Conservation (phyloP, 2,888 invertebrate species). For the Drosophila falleni region DNA sequence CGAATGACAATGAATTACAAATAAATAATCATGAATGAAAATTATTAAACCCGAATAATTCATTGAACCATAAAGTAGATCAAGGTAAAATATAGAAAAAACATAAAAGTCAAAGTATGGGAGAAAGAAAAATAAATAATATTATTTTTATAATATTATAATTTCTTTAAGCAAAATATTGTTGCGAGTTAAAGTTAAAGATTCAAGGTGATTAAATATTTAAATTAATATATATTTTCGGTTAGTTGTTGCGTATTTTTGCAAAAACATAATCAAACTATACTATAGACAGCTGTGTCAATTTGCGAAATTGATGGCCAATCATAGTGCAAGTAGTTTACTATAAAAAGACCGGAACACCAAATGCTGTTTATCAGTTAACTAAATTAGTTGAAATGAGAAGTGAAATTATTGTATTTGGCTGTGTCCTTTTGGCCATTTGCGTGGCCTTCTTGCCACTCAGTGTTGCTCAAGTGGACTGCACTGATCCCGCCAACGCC, state of each 20-base stretch:
- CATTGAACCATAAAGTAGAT: not conserved
- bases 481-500: not conserved
- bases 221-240: not conserved
- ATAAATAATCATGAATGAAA: not conserved
- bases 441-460: constrained; percentile 12
- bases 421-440: constrained; percentile 6
- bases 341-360: constrained; percentile 5
- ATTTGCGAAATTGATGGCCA: constrained; percentile 2
- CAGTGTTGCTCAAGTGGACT: not conserved
- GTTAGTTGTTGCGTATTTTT: not conserved
- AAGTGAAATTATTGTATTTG: constrained; percentile 6
- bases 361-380: not conserved
- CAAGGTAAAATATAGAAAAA: not conserved
- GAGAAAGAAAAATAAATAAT: not conserved
- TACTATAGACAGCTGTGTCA: constrained; percentile 11
- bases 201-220: not conserved
- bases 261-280: not conserved
- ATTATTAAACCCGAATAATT: not conserved
- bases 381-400: constrained; percentile 2
- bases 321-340: not conserved
- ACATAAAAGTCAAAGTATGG: not conserved
- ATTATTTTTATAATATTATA: no score
- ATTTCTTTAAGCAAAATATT: no score
- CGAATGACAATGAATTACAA: not conserved
- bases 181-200: not conserved